Evolutionary conservation across 2,797 vertebrate species (phyloP).

Genomic region (Microctenopoma lineatum): DNA sequence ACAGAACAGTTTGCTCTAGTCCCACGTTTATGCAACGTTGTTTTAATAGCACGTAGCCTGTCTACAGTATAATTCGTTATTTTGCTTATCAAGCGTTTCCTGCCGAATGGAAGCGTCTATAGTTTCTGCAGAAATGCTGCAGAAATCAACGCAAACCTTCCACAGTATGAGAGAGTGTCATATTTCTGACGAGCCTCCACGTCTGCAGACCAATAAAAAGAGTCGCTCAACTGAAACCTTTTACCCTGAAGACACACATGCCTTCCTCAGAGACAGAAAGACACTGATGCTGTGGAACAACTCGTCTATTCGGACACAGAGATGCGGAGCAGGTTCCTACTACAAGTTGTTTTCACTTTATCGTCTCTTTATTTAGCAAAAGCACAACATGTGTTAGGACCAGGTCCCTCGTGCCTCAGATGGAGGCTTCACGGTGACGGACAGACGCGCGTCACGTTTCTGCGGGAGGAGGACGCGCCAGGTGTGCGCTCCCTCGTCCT

Average conservation of each 20-base stretch:
- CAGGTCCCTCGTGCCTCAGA: slow-evolving; percentile 50
- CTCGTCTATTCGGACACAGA: slow-evolving; percentile 13
- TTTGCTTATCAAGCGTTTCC: no score
- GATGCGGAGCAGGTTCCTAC: slow-evolving; percentile 51
- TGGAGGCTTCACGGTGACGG: slow-evolving; percentile 16
- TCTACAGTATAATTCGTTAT: no score
- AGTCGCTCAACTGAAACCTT: not conserved
- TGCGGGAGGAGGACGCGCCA: slow-evolving; percentile 36
- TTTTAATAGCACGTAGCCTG: no score
- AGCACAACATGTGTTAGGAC: slow-evolving; percentile 15
- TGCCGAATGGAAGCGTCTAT: not conserved
- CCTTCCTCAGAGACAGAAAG: not conserved
- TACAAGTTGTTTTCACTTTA: slow-evolving; percentile 31
- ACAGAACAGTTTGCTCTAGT: no score
- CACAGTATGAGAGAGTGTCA: slow-evolving; percentile 26
- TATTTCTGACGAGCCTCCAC: slow-evolving; percentile 33
- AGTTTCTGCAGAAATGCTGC: not conserved
- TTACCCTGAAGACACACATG: slow-evolving; percentile 1
- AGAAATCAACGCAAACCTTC: not conserved
- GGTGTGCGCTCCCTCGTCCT: slow-evolving; percentile 67
- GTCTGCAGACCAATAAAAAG: slow-evolving; percentile 42
- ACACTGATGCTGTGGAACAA: slow-evolving; percentile 2
- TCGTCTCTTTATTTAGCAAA: slow-evolving; percentile 27
- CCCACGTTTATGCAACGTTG: no score
- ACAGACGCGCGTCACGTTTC: slow-evolving; percentile 58